A percentile compares a stretch with the other conserved stretches of the same genome.
These are phyloP conservation scores for Bos taurus DNA, from an alignment of 2,113 vertebrate genomes.

Conservation along the genomic window DNA sequence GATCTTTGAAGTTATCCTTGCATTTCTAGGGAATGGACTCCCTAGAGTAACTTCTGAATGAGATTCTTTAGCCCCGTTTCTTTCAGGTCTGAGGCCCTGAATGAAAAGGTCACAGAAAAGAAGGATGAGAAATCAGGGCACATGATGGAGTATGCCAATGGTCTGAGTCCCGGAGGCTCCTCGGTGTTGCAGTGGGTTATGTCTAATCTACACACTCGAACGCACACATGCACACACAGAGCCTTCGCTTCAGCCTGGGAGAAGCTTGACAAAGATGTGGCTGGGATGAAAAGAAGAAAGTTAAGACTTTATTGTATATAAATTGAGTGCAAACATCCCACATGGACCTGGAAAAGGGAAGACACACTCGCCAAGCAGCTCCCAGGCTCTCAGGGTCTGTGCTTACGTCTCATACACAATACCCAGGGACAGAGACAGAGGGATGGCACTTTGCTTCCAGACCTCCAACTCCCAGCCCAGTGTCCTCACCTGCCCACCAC, in stretches of 20 bases:
- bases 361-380: not conserved
- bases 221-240: not conserved
- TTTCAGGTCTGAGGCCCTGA: not conserved
- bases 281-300: not conserved
- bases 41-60: not conserved
- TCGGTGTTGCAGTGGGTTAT: not conserved
- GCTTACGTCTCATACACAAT: not conserved
- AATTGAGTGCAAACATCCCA: not conserved
- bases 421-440: not conserved
- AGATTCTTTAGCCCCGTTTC: not conserved
- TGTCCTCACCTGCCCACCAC: too few species aligned
- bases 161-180: not conserved
- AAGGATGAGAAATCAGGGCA: not conserved
- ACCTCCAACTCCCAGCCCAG: not conserved
- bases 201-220: not conserved
- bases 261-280: not conserved
- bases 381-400: not conserved
- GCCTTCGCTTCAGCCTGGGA: not conserved
- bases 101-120: not conserved
- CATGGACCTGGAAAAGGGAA: not conserved
- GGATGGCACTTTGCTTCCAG: not conserved
- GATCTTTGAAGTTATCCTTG: not conserved
- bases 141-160: not conserved
- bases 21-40: not conserved
- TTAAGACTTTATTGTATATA: not conserved